Base-by-base conservation (phyloP, 2,797 vertebrate genomes). In the Florisuga fusca region DNA sequence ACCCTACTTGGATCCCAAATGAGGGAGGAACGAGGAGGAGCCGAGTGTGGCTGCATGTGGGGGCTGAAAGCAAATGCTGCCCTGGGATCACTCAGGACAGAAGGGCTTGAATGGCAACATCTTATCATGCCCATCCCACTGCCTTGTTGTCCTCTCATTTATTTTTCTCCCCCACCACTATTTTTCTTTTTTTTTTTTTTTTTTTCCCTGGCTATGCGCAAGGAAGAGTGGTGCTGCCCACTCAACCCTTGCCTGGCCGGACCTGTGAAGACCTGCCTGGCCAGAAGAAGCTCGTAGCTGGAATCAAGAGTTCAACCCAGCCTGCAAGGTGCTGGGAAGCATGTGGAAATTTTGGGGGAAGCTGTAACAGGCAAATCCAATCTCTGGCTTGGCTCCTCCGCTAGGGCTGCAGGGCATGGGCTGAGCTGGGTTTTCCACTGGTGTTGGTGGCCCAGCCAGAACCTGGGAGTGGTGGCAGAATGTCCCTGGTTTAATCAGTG, bases 41-140 rank as follows among this genome's bases (percentile, higher is more conserved):
- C 76, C 55, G 80, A 36, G 21, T 78, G 94, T 79, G 86, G 90
- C 94, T 91, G 84, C 77, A 41, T 89, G 84, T 0, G 36, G 76
- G 82, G 87, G 87, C 83, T 87, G 15, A 61, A 66, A 74, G 93
- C 64, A 54, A 62, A 13, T 12, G 55, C 78, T 90, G 78, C 78
- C 63, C 84, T 48, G 61, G 12, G 17, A 31, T 25, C 29, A 6
- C 22, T 46, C 1, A 2, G 63, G 48, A 38, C 51, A 59, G 79
- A 50, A 72, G 54, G 45, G 78, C 14, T 95, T 89, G 74, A 66
- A 23, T 84, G 94, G 76, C 91, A 77, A 62, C 58, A 51, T 78
- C 55, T 21, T 54, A 5, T 67, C 43, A 2, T 55, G 71, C 72
- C 57, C 55, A 20, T 84, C 90, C 92, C 48, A 38, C 87, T 43